These are phyloP conservation scores for Ichneumoninae sp. DNA, from an alignment of 2,888 invertebrate genomes.

Conservation along the genomic window DNA sequence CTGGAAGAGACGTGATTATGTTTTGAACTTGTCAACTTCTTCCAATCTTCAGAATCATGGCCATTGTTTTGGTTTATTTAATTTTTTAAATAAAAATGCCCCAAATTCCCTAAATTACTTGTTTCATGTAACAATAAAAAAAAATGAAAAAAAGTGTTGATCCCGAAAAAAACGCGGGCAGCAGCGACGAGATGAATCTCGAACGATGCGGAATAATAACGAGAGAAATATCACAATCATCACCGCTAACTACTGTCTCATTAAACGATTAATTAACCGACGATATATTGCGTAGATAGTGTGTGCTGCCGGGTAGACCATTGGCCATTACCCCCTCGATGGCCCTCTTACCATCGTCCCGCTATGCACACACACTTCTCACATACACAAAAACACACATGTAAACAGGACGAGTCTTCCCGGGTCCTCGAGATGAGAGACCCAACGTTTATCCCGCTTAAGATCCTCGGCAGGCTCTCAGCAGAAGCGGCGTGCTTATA, in stretches of 20 bases:
- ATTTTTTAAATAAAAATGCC: not conserved
- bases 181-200: constrained; percentile 53
- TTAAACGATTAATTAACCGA: constrained; percentile 83
- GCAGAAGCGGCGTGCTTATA: constrained; percentile 50
- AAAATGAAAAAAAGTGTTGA: not conserved
- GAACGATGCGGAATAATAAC: constrained; percentile 62
- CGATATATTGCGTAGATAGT: constrained; percentile 81
- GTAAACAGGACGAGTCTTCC: constrained; percentile 27
- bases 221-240: constrained; percentile 75
- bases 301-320: constrained; percentile 60
- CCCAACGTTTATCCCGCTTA: constrained; percentile 63
- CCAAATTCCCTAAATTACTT: not conserved
- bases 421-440: constrained; percentile 52
- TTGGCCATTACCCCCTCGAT: constrained; percentile 47
- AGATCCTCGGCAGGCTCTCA: constrained; percentile 61
- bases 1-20: too few relatives aligned
- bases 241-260: constrained; percentile 83
- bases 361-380: constrained; percentile 40
- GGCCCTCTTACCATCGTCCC: constrained; percentile 35
- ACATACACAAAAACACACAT: not conserved
- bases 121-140: not conserved
- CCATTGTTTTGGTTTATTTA: not conserved
- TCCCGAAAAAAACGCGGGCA: not conserved
- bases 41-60: not conserved
- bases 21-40: not conserved